Evolutionary conservation across 2,113 vertebrate species (phyloP).

Genomic region (Burhinus oedicnemus): DNA sequence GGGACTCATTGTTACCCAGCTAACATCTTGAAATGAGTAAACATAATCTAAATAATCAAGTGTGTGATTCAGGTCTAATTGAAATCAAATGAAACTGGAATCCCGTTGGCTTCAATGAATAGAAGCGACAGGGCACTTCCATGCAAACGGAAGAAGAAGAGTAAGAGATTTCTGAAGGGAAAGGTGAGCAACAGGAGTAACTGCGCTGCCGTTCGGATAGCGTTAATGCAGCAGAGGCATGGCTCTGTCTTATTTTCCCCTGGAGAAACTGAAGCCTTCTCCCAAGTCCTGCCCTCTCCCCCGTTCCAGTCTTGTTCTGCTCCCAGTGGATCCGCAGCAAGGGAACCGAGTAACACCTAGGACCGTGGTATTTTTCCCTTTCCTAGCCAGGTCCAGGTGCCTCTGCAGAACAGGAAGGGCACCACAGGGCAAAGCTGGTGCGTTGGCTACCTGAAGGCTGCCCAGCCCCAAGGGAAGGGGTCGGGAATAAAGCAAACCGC

Average conservation of each 20-base stretch:
- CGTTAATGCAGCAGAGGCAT: no score
- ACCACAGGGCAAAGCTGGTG: rapidly evolving
- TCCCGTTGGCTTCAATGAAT: neutral
- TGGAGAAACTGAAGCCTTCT: no score
- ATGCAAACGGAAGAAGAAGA: rapidly evolving
- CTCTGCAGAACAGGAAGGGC: rapidly evolving
- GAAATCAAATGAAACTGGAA: neutral
- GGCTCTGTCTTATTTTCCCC: neutral
- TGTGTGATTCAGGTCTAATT: neutral
- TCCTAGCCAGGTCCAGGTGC: neutral
- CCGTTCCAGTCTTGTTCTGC: rapidly evolving
- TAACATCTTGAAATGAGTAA: neutral
- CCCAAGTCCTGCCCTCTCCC: neutral
- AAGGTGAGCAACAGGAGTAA: neutral
- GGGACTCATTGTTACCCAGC: neutral
- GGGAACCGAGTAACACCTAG: rapidly evolving
- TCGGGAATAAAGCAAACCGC: rapidly evolving
- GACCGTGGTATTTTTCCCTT: rapidly evolving
- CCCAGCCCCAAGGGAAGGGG: neutral
- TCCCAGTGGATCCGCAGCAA: neutral
- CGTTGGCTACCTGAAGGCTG: neutral
- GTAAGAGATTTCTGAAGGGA: neutral
- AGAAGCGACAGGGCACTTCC: neutral
- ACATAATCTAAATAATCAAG: neutral
- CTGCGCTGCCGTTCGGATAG: rapidly evolving